Evolutionary conservation across 2,888 invertebrate species (phyloP), one percentile per base, ranked within the genome.

Genomic region (Acleris laterana): DNA sequence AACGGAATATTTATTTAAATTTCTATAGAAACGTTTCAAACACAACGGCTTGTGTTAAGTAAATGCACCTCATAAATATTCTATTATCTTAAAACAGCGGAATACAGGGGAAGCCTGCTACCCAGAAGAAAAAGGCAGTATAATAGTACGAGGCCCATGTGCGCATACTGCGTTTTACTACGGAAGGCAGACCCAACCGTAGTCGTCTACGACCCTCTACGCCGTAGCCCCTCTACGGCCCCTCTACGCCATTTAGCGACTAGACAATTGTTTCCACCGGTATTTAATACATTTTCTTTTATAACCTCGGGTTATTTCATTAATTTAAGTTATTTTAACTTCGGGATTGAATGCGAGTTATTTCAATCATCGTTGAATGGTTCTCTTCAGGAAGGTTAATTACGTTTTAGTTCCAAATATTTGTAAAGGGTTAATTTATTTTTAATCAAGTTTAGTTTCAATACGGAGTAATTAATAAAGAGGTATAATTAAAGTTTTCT

Each of bases 161-260:
- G 28, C 28, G 7, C 28, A 28, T 32, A 32, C 32, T 9, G 32
- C 32, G 9, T 32, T 32, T 32, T 32, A 32, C 32, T 32, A 9
- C 32, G 2, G 38, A 3, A 4, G 38, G 48, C 22, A 25, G 42
- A 51, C 16, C 2, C 22, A 52, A 22, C 20, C 56, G 65, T 65
- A 50, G 55, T 42, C 32, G 50, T 17, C 60, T 50, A 44, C 55
- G 38, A 49, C 48, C 53, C 55, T 32, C 62, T 62, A 55, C 60
- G 55, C 5, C 56, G 60, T 65, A 65, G 44, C 60, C 50, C 28
- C 65, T 60, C 55, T 56, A 60, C 60, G 59, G 7, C n/a, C 38
- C 25, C 53, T 49, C 42, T 44, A 20, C 42, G 28, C 20, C 42
- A 22, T 32, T 51, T n/a, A 25, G n/a, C 51, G 28, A n/a, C 56